phyloP scores from a whole-genome alignment of 2,113 vertebrate species.

The Sinocyclocheilus grahami region DNA sequence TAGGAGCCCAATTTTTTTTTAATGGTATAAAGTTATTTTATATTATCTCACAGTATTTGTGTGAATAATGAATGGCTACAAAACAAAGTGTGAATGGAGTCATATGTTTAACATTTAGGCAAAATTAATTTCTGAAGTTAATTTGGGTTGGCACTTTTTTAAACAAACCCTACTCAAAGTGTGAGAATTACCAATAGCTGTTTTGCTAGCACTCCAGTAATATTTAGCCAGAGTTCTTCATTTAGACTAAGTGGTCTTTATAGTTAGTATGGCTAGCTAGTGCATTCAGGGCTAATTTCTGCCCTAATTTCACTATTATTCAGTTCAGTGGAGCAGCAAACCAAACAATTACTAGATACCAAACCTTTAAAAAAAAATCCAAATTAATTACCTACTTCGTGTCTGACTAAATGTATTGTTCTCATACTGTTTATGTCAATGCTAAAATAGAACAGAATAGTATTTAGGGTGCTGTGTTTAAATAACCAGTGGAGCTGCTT shows the following conservation, averaged over 20 bases:
- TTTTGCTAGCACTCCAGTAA: not conserved
- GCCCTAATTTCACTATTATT: conserved; percentile 38
- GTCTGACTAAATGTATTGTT: not conserved
- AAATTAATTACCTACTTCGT: conserved; percentile 17
- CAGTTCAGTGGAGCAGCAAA: conserved; percentile 40
- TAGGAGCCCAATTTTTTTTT: not conserved
- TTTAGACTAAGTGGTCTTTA: not conserved
- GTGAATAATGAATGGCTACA: not conserved
- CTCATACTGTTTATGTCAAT: not conserved
- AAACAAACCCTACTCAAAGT: not conserved
- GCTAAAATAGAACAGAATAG: not conserved
- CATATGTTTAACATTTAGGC: too few relatives aligned
- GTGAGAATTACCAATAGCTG: not conserved
- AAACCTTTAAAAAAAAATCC: not conserved
- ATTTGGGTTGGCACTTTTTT: not conserved
- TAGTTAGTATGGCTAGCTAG: not conserved
- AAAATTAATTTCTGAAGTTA: too few relatives aligned
- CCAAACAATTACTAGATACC: conserved; percentile 20
- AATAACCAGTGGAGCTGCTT: not conserved
- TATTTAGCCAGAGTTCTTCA: not conserved
- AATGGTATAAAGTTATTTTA: not conserved
- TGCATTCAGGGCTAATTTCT: conserved; percentile 36
- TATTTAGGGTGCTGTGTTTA: not conserved
- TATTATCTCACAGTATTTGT: not conserved
- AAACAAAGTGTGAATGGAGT: too few relatives aligned